Conservation (phyloP, 2,797 vertebrate genomes). For the Coluber constrictor region DNA sequence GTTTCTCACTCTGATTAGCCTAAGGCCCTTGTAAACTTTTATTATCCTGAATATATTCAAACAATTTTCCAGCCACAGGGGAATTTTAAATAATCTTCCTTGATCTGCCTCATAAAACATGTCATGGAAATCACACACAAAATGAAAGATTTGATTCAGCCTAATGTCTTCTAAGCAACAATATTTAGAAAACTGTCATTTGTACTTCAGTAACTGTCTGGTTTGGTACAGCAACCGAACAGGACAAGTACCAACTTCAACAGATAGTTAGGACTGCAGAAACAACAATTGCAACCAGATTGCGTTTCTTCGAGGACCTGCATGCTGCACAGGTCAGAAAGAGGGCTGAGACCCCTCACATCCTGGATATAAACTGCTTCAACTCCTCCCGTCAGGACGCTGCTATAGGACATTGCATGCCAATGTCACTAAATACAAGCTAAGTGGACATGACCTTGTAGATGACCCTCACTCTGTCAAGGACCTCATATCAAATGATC, state of each 20-base stretch:
- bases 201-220: not conserved
- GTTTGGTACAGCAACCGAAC: not conserved
- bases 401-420: not conserved
- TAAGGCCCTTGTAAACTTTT: constrained; percentile 1
- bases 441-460: too few relatives aligned
- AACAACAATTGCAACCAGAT: not conserved
- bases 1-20: constrained; percentile 1
- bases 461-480: too few relatives aligned
- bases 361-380: not conserved
- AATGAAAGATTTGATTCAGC: not conserved
- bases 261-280: not conserved
- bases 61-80: not conserved
- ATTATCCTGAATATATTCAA: constrained; percentile 21
- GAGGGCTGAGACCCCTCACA: not conserved
- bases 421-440: not conserved
- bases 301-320: not conserved
- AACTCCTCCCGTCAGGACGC: not conserved
- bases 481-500: too few relatives aligned
- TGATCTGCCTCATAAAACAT: constrained; percentile 16
- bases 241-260: not conserved
- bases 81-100: constrained; percentile 5
- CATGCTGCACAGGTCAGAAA: not conserved
- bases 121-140: not conserved
- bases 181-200: not conserved
- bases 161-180: not conserved